Percentiles rank a stretch among this genome's conserved stretches.
phyloP scores from a whole-genome alignment of 2,113 vertebrate species.

The Toxotes chatareus region DNA sequence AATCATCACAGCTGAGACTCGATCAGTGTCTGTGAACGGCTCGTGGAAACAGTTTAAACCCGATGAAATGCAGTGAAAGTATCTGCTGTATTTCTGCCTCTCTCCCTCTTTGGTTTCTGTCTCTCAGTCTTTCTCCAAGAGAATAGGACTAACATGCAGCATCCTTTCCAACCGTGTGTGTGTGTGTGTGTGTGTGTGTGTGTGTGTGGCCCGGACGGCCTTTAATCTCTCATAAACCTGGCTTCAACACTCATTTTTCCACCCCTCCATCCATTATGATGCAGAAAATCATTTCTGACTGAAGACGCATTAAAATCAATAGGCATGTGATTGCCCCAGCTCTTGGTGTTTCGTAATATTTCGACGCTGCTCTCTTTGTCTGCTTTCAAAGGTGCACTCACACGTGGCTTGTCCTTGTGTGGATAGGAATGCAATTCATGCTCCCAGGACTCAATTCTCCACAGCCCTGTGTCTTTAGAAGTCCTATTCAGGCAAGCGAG shows the following conservation, averaged over 20 bases:
- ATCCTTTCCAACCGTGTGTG: background rate
- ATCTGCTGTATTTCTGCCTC: background rate
- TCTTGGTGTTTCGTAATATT: slow-evolving; percentile 69
- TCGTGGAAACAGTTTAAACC: background rate
- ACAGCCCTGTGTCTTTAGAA: slow-evolving; percentile 70
- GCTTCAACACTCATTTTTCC: slow-evolving; percentile 63
- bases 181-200: slow-evolving; percentile 3
- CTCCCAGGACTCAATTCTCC: slow-evolving; percentile 75
- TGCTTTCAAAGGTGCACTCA: slow-evolving; percentile 70
- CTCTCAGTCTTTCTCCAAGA: slow-evolving; percentile 11
- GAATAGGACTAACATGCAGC: slow-evolving; percentile 37
- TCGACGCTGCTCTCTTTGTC: slow-evolving; percentile 55
- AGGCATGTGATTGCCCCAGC: slow-evolving; percentile 75
- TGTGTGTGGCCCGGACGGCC: slow-evolving; percentile 17
- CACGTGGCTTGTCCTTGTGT: slow-evolving; percentile 66
- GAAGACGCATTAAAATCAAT: slow-evolving; percentile 80
- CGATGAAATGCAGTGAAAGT: slow-evolving; percentile 3
- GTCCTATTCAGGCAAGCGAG: slow-evolving; percentile 63
- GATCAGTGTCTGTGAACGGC: background rate
- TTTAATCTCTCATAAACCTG: slow-evolving; percentile 73
- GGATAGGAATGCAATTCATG: slow-evolving; percentile 67
- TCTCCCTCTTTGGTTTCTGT: slow-evolving; percentile 13
- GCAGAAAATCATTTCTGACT: slow-evolving; percentile 80
- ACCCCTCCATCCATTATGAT: slow-evolving; percentile 69
- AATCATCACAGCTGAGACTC: slow-evolving; percentile 5